Evolutionary conservation across 2,888 invertebrate genomes (phyloP), one percentile per base, ranked within the genome.

Genomic region (Caprella mutica): DNA sequence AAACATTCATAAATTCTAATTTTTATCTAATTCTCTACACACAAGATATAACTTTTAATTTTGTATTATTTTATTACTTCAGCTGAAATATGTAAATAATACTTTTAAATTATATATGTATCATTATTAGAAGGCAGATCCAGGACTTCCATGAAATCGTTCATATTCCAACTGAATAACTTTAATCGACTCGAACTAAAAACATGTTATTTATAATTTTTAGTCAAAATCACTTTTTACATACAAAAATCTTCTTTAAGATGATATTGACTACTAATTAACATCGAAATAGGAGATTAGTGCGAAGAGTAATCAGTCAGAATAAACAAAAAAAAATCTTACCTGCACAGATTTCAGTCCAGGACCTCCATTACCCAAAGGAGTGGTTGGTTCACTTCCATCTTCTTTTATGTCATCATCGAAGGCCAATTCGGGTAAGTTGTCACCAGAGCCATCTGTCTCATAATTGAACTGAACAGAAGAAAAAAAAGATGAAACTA

Each of bases 401-500:
- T 17, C 44, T 12, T 43, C 21, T 35, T 35, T 35, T 35, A 35
- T 23, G 6, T 33, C 19, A n/a, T 55, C 21, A 23, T 55, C 55
- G 19, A 38, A 43, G 17, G 44, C 29, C 5, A 55, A 30, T 23
- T 55, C 55, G 8, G 55, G 55, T 1, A 55, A 38, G 33, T 55
- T 35, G n/a, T 55, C 55, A 17, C 55, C 42, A 5, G 55, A 55
- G 5, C 55, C 55, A 24, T 55, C 46, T n/a, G 35, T 17, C 24
- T 55, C 55, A 30, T 43, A 44, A 43, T 46, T 46, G 5, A 21
- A 21, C 46, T 55, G 52, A 8, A 48, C 29, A 29, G 1, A 26
- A n/a, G n/a, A n/a, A n/a, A n/a, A n/a, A n/a, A n/a, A n/a, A n/a
- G n/a, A n/a, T n/a, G n/a, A n/a, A n/a, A n/a, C n/a, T n/a, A n/a